Conservation (phyloP, 2,797 vertebrate species). For the Protonibea diacanthus region DNA sequence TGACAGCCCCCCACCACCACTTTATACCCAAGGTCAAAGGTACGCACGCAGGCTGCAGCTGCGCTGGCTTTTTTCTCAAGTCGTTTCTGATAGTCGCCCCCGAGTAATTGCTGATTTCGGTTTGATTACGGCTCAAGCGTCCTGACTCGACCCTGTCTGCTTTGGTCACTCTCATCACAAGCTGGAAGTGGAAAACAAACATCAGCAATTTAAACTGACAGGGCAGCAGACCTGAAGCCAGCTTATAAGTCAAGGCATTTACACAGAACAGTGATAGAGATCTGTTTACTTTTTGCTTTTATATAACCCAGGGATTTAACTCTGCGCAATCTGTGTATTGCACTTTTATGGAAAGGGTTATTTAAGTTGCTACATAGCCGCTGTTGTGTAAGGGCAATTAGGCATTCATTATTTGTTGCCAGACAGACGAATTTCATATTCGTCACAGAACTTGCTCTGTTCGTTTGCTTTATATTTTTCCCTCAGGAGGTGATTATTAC, state of each 20-base stretch:
- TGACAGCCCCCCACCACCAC: slow-evolving; percentile 11
- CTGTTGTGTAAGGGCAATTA: neutral
- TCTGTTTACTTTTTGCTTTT: slow-evolving; percentile 33
- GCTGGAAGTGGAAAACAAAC: slow-evolving; percentile 60
- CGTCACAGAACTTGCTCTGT: neutral
- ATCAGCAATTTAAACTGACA: slow-evolving; percentile 44
- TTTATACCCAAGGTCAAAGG: slow-evolving; percentile 57
- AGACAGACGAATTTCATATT: neutral
- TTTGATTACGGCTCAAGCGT: slow-evolving; percentile 55
- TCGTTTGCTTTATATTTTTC: neutral
- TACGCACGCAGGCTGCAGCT: slow-evolving; percentile 50
- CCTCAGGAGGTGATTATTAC: slow-evolving; percentile 7
- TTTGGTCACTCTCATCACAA: slow-evolving; percentile 24
- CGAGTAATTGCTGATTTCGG: slow-evolving; percentile 46
- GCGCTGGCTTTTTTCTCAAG: slow-evolving; percentile 27
- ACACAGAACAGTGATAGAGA: slow-evolving; percentile 25
- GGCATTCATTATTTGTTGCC: neutral
- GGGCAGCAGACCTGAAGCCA: slow-evolving; percentile 30
- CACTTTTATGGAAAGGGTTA: slow-evolving; percentile 21
- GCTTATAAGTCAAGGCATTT: slow-evolving; percentile 47
- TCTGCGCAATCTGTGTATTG: neutral
- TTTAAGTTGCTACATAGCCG: slow-evolving; percentile 5
- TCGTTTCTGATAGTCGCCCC: slow-evolving; percentile 30
- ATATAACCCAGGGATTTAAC: slow-evolving; percentile 32
- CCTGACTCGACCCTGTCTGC: slow-evolving; percentile 44